Base-by-base conservation (phyloP, 37 sponge, comb jelly and placozoan genomes). In the Oopsacas minuta region DNA sequence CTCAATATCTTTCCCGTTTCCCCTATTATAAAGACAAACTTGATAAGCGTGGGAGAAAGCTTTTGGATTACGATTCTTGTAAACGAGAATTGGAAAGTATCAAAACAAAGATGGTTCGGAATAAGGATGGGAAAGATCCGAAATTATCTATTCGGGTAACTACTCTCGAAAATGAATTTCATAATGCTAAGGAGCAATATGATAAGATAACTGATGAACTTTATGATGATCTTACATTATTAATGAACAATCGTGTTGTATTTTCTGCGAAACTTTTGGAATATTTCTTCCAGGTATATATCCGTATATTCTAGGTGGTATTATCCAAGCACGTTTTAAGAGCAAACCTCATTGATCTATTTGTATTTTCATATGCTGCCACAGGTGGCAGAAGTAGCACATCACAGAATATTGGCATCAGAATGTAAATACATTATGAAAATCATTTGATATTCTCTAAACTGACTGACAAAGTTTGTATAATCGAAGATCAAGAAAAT, bases 41-140 rank as follows among this genome's bases (percentile, higher is more conserved):
- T 32, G 75, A 61, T 61, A 61, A 61, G 28, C 20, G 75, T 32
- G 75, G 75, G 75, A 61, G 75, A n/a, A 61, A 61, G 28, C 75
- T 61, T 10, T 61, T 61, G 75, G 75, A 61, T 61, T 61, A 61
- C 30, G 75, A 61, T 61, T 61, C 75, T n/a, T 61, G 75, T n/a
- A 61, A 61, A 12, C 75, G 75, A 10, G 75, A 61, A 34, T 25
- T 61, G 1, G 75, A 61, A 34, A 61, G 22, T 61, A 20, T 61
- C 32, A 25, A 61, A 3, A 61, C 1, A 3, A 61, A 61, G 28
- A 61, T 61, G 5, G 1, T n/a, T n/a, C 20, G 30, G 30, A 61
- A 61, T 12, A 61, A 61, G 28, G 75, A 61, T 25, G 75, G 75
- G 75, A 61, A 61, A 61, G 75, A 61, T 61, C 75, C 20, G 22